Evolutionary conservation across 2,888 invertebrate species (phyloP).

Genomic region (Pachliopta kotzebuea): DNA sequence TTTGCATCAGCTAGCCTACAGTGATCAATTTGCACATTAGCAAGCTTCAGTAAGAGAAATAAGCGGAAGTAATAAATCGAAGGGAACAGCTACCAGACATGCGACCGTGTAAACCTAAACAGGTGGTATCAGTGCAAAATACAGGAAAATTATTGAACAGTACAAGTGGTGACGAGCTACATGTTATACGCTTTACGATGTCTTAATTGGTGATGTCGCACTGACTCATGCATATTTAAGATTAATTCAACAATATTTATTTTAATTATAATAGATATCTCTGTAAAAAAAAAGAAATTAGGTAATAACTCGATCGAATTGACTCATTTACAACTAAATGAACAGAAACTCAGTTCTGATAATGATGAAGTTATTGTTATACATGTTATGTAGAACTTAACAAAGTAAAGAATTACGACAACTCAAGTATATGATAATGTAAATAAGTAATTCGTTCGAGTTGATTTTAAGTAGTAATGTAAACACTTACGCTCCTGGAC

Average conservation of each 20-base stretch:
- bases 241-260: constrained; percentile 1
- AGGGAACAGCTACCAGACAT: constrained; percentile 20
- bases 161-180: constrained; percentile 50
- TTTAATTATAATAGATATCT: constrained; percentile 2
- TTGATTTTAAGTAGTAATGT: constrained; percentile 25
- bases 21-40: constrained; percentile 14
- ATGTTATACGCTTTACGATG: constrained; percentile 74
- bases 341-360: no score
- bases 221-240: constrained; percentile 51
- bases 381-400: no score
- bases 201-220: constrained; percentile 66
- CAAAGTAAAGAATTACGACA: no score
- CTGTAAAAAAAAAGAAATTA: constrained; percentile 22
- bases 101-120: constrained; percentile 20
- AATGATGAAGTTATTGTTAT: no score
- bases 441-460: constrained; percentile 31
- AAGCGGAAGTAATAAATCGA: constrained; percentile 21
- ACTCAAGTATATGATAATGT: no score
- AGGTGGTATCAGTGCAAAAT: constrained; percentile 42
- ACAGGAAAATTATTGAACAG: constrained; percentile 62
- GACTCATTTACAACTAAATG: neutral
- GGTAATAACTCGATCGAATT: constrained; percentile 23
- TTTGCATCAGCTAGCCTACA: neutral
- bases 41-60: constrained; percentile 16
- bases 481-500: constrained; percentile 89